Conservation (phyloP, 2,888 invertebrate species). For the Polylopha cassiicola region DNA sequence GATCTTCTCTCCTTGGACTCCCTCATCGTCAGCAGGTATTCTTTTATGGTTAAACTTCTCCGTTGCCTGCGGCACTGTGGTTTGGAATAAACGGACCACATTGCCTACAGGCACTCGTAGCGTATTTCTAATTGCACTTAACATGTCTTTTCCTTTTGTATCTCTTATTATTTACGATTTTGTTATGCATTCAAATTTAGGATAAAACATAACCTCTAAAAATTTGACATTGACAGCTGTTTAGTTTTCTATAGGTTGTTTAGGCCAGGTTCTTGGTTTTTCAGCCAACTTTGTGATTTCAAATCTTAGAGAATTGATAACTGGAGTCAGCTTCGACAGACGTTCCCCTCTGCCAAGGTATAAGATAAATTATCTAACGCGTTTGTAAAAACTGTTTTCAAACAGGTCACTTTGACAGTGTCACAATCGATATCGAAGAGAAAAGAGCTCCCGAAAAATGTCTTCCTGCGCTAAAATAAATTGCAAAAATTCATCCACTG, state of each 20-base stretch:
- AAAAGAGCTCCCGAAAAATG: too few relatives aligned
- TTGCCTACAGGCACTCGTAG: conserved; percentile 39
- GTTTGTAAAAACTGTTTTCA: too few relatives aligned
- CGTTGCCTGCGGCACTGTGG: conserved; percentile 41
- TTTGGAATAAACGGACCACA: conserved; percentile 50
- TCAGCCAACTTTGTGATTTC: too few relatives aligned
- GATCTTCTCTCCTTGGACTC: conserved; percentile 85
- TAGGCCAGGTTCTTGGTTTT: too few relatives aligned
- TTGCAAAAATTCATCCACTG: too few relatives aligned
- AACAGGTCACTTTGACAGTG: too few relatives aligned
- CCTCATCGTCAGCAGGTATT: conserved; percentile 81
- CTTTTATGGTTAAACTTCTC: conserved; percentile 66
- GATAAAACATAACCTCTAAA: conserved; percentile 18
- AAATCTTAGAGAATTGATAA: too few relatives aligned
- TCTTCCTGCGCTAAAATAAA: too few relatives aligned
- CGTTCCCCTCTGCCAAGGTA: too few relatives aligned
- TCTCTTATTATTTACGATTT: conserved; percentile 28
- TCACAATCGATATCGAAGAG: too few relatives aligned
- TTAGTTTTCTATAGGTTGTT: conserved; percentile 9
- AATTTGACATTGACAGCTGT: conserved; percentile 12
- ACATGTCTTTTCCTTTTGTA: conserved; percentile 31
- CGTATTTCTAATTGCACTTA: conserved; percentile 47
- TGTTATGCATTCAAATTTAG: conserved; percentile 4
- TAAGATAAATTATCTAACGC: too few relatives aligned
- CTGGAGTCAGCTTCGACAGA: too few relatives aligned